Conservation (phyloP, 2,888 invertebrate species). For the Drosophila multiciliata region DNA sequence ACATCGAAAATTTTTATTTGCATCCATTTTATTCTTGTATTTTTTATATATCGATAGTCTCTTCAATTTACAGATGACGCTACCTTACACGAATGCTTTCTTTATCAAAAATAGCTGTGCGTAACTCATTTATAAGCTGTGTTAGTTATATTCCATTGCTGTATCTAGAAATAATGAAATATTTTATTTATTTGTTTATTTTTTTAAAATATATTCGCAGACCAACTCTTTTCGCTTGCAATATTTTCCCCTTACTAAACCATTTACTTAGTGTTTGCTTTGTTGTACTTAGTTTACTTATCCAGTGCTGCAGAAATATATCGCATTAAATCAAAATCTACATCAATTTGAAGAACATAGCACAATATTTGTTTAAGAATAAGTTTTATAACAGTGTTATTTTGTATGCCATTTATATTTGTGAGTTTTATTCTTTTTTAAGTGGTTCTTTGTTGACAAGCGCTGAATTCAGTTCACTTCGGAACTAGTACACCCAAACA, state of each 20-base stretch:
- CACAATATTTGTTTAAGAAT: not conserved
- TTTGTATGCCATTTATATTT: not conserved
- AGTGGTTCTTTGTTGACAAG: not conserved
- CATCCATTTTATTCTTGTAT: conserved; percentile 30
- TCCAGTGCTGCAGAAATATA: not conserved
- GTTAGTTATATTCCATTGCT: too few relatives aligned
- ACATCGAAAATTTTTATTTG: conserved; percentile 40
- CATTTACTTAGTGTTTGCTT: not conserved
- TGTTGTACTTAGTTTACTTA: too few relatives aligned
- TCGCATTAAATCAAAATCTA: not conserved
- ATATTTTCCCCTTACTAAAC: not conserved
- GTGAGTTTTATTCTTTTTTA: not conserved
- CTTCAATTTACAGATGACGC: conserved; percentile 2
- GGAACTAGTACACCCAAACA: not conserved
- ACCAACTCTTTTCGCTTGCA: not conserved
- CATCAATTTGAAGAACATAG: not conserved
- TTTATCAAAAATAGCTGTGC: not conserved
- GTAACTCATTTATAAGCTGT: not conserved
- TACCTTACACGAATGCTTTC: not conserved
- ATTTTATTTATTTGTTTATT: not conserved
- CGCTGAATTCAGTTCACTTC: not conserved
- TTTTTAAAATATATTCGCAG: not conserved
- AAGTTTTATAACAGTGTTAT: too few relatives aligned
- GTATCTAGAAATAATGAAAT: not conserved
- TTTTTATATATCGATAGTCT: not conserved